These are phyloP conservation scores for Esperia sulphurella DNA, from an alignment of 2,888 invertebrate genomes.

Conservation along the genomic window DNA sequence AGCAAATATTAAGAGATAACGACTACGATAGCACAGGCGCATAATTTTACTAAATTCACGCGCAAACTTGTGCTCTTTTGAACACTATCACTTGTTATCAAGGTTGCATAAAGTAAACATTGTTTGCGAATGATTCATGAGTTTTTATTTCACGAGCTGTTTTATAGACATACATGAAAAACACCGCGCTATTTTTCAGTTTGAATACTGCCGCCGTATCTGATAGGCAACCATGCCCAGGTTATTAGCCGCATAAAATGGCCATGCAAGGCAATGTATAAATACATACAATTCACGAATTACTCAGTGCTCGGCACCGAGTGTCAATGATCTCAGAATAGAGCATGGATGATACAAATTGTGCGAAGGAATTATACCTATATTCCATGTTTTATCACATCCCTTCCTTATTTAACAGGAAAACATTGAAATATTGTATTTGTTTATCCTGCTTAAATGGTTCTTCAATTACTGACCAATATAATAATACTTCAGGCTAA, in stretches of 20 bases:
- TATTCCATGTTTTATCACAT: too few relatives aligned
- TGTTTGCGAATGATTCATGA: background rate
- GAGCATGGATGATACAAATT: background rate
- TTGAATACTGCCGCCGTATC: background rate
- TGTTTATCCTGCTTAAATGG: too few relatives aligned
- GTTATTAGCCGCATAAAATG: conserved; percentile 41
- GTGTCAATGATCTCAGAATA: conserved; percentile 38
- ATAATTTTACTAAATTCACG: conserved; percentile 11
- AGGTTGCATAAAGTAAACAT: background rate
- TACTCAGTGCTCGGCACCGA: conserved; percentile 19
- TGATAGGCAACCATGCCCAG: conserved; percentile 13
- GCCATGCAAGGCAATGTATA: background rate
- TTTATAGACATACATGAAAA: background rate
- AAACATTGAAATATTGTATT: background rate
- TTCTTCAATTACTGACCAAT: too few relatives aligned
- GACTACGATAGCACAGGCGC: conserved; percentile 14
- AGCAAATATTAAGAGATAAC: conserved; percentile 15
- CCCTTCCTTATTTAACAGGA: background rate
- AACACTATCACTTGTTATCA: conserved; percentile 13
- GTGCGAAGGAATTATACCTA: too few relatives aligned
- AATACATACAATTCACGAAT: background rate
- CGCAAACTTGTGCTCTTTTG: conserved; percentile 12
- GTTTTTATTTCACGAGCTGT: background rate
- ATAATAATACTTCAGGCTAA: too few relatives aligned
- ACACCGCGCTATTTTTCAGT: background rate